phyloP scores from a whole-genome alignment of 2,113 vertebrate genomes.

The Rhinoptilus africanus region DNA sequence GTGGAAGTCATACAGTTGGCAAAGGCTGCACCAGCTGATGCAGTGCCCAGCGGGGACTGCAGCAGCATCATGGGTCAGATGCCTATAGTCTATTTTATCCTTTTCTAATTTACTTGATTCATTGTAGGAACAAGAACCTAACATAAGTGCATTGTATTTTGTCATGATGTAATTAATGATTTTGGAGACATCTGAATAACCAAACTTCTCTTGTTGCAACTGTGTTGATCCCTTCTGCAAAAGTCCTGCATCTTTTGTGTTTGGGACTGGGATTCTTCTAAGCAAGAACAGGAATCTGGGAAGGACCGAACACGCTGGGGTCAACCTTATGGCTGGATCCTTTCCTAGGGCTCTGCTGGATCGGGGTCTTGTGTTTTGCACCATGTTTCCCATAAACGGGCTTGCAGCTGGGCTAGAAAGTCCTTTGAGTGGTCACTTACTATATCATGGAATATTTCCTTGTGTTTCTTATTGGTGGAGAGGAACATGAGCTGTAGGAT shows the following conservation, averaged over 20 bases:
- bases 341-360: neutral
- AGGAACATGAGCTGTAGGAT: neutral
- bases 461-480: neutral
- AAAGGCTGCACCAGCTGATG: neutral
- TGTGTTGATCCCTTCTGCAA: neutral
- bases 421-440: neutral
- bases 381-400: neutral
- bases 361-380: neutral
- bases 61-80: neutral
- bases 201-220: neutral
- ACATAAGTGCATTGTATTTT: neutral
- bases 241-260: neutral
- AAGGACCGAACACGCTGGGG: accelerated
- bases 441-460: neutral
- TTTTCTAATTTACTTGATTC: neutral
- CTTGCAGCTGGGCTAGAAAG: neutral
- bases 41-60: neutral
- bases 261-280: neutral
- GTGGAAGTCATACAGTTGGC: neutral
- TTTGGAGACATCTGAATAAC: neutral
- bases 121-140: neutral
- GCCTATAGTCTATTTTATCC: neutral
- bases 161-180: neutral
- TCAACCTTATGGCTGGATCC: accelerated
- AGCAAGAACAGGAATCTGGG: neutral